Evolutionary conservation across 2,113 vertebrate genomes (phyloP).

Genomic region (Enhydra lutris): DNA sequence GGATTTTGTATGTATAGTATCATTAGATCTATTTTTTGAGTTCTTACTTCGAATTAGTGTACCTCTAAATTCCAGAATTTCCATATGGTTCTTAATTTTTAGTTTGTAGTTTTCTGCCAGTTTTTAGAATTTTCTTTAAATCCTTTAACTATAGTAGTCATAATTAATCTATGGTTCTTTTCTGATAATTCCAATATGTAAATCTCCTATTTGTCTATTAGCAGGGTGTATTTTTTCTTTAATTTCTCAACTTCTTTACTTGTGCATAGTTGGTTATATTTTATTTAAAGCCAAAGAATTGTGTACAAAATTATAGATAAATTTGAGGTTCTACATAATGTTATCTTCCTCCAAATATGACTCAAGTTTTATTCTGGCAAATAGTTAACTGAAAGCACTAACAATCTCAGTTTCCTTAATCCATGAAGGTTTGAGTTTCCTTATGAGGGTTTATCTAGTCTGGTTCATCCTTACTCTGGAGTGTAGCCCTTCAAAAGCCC

Average conservation of each 20-base stretch:
- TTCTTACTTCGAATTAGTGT: neutral
- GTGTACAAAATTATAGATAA: neutral
- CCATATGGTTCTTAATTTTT: neutral
- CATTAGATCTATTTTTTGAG: neutral
- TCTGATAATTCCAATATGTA: neutral
- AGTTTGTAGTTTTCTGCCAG: neutral
- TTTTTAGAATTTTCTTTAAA: neutral
- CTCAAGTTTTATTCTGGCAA: neutral
- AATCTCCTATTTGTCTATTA: neutral
- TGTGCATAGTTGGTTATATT: neutral
- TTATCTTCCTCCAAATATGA: neutral
- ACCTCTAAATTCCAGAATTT: constrained; percentile 13
- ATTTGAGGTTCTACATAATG: neutral
- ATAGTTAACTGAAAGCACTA: neutral
- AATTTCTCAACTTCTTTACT: neutral
- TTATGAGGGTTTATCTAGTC: neutral
- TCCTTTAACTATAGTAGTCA: neutral
- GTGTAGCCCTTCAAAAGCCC: neutral
- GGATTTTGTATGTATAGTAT: neutral
- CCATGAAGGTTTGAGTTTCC: neutral
- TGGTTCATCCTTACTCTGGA: neutral
- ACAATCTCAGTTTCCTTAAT: neutral
- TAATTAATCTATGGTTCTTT: neutral
- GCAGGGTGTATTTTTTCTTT: neutral
- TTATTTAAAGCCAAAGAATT: neutral